Evolutionary conservation across 2,888 invertebrate genomes (phyloP).

Genomic region (Itoplectis maculator): DNA sequence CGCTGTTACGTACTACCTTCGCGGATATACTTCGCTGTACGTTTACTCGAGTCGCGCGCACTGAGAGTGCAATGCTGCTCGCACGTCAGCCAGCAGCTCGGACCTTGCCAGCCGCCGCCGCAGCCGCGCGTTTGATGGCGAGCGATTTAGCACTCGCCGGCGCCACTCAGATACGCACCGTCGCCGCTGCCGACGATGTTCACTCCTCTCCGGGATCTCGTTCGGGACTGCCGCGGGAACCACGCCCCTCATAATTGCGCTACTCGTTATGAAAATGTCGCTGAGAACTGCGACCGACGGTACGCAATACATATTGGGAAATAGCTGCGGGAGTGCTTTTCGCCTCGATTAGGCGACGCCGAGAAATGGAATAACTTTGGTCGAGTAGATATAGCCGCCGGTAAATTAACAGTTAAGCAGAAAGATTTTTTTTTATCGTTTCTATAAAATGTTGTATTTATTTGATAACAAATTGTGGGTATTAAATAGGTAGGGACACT

Average conservation of each 20-base stretch:
- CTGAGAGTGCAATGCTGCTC: constrained; percentile 17
- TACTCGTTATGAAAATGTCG: constrained; percentile 62
- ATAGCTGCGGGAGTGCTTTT: no score
- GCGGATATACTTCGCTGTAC: constrained; percentile 4
- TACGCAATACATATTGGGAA: no score
- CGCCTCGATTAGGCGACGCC: constrained; percentile 8
- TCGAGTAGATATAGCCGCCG: no score
- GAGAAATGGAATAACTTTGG: no score
- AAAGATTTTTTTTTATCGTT: no score
- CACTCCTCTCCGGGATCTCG: neutral
- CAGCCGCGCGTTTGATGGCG: constrained; percentile 47
- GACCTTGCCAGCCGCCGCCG: no score
- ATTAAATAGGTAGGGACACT: no score
- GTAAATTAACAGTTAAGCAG: no score
- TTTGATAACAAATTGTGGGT: no score
- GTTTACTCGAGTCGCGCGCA: constrained; percentile 28
- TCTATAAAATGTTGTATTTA: no score
- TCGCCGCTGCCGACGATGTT: neutral
- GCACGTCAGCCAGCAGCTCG: constrained; percentile 37
- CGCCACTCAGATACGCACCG: constrained; percentile 23
- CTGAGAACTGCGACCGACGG: constrained; percentile 54
- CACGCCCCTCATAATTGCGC: constrained; percentile 60
- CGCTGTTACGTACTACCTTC: constrained; percentile 47
- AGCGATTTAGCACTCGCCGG: constrained; percentile 57
- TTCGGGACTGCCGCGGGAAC: no score